Base-by-base conservation (phyloP, 2,888 invertebrate species). In the Lycophotia porphyrea region DNA sequence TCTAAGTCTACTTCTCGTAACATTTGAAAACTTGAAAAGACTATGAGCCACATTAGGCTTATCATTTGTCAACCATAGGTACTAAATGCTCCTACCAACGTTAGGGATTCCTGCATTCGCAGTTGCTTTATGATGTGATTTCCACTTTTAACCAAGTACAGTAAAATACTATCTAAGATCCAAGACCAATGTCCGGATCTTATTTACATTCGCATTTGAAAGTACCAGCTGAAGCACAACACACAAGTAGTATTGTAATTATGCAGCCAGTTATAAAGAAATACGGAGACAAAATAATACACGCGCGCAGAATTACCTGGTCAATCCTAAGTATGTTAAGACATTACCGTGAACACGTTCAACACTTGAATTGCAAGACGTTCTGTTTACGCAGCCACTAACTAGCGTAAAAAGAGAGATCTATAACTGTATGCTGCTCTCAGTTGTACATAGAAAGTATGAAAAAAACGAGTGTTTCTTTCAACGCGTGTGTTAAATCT, bases 381-480 rank as follows among this genome's bases (percentile, higher is more conserved):
- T 75, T 77, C 66, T 82, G 82, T 87, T 81, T 79, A 86, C 76
- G 61, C 75, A 76, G 67, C 65, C 64, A 68, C 67, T 64, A 76
- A 66, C 71, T 74, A 74, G 74, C 71, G 74, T 77, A 77, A 81
- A 85, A 84, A 85, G 85, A 85, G 82, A 87, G 85, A 86, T 87
- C 65, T 69, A 74, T 71, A 67, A 71, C 49, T 60, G 49, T 63
- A 58, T 64, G 67, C 76, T 58, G 47, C 68, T 60, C 71, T 61
- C 65, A 66, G 61, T 52, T 47, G n/a, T 52, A 31, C 55, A 74
- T 74, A 87, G 85, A 87, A 87, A 85, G 82, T 87, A 78, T 73
- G 65, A 74, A 78, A 81, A 71, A 78, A 71, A 49, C 63, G 64
- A 52, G 71, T 70, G 49, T 64, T 82, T 73, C 52, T 70, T 73